Base-by-base conservation (phyloP, 1,140 invertebrate species). In the Andrena cerasifolii region DNA sequence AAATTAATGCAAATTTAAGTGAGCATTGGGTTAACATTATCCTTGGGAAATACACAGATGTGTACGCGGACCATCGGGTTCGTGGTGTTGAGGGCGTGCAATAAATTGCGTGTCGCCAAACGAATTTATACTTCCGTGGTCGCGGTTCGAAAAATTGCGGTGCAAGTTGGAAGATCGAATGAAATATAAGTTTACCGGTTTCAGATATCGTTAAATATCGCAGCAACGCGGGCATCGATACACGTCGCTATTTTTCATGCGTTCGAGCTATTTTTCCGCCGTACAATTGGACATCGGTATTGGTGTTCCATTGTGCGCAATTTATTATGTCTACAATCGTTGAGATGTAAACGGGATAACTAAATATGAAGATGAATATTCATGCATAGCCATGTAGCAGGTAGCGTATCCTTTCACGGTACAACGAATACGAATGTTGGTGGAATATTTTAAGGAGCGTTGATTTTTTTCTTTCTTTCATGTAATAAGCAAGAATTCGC, bases 101-200 rank as follows among this genome's bases (percentile, higher is more conserved):
- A 61, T 51, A 51, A 72, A 72, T 72, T 61, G 31, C 14, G n/a
- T n/a, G 43, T 36, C 31, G 56, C 26, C 14, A 21, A 49, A 36
- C 28, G 56, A 61, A 72, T 61, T 59, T 61, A 61, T 51, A 61
- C 14, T 59, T 61, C 21, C 28, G 56, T 24, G 14, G 6, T 24
- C 18, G 54, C 24, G 28, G 31, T 12, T 14, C 12, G 31, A 72
- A 72, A 53, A 61, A 33, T 59, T 28, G 14, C 21, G 12, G 28
- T 0, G 0, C 12, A n/a, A 26, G 5, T 43, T 16, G 40, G 7
- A 26, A 59, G 45, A 49, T 49, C 47, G 18, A 33, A n/a, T 36
- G 28, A 71, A 61, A 72, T 36, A 72, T 40, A 21, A 49, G 8
- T 21, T 14, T 47, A 59, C 49, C 18, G 26, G 49, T 12, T 70